Evolutionary conservation across 2,797 vertebrate species (phyloP).

Genomic region (Ctenopoma multispine): DNA sequence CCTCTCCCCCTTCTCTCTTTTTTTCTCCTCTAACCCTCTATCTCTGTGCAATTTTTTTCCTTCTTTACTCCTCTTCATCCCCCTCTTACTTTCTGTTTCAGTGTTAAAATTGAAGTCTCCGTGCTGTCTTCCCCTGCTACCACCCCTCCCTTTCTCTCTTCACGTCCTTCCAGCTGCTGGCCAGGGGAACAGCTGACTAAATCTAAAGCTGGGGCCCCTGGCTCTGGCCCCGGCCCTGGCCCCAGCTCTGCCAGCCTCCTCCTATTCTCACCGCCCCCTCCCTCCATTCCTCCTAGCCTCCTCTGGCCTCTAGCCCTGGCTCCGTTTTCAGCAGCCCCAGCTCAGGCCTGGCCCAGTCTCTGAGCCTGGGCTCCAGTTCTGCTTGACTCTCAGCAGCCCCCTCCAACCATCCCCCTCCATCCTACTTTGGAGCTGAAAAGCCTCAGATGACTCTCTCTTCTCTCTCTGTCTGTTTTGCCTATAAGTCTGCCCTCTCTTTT

Average conservation of each 20-base stretch:
- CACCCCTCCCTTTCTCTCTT: conserved; percentile 56
- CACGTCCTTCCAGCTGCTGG: conserved; percentile 77
- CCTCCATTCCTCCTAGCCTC: conserved; percentile 46
- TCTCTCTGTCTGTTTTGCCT: conserved; percentile 54
- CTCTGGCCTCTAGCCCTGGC: conserved; percentile 79
- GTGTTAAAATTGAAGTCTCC: conserved; percentile 55
- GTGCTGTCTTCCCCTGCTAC: conserved; percentile 39
- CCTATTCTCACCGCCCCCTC: conserved; percentile 62
- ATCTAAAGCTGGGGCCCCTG: conserved; percentile 79
- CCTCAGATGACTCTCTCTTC: conserved; percentile 55
- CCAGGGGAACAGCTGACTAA: conserved; percentile 84
- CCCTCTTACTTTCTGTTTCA: conserved; percentile 62
- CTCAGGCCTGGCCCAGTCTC: conserved; percentile 74
- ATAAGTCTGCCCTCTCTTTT: conserved; percentile 59
- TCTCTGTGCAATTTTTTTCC: conserved; percentile 36
- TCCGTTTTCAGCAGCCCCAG: conserved; percentile 73
- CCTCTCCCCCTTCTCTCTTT: conserved; percentile 13
- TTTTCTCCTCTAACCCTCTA: conserved; percentile 33
- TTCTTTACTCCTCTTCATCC: conserved; percentile 55
- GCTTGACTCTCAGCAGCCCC: conserved; percentile 69
- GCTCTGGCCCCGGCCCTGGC: conserved; percentile 66
- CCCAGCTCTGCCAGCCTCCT: conserved; percentile 67
- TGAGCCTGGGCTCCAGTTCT: conserved; percentile 72
- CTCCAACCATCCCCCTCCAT: conserved; percentile 70
- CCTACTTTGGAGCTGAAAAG: conserved; percentile 70